Evolutionary conservation across 2,797 vertebrate species (phyloP).

Genomic region (Rhincodon typus): DNA sequence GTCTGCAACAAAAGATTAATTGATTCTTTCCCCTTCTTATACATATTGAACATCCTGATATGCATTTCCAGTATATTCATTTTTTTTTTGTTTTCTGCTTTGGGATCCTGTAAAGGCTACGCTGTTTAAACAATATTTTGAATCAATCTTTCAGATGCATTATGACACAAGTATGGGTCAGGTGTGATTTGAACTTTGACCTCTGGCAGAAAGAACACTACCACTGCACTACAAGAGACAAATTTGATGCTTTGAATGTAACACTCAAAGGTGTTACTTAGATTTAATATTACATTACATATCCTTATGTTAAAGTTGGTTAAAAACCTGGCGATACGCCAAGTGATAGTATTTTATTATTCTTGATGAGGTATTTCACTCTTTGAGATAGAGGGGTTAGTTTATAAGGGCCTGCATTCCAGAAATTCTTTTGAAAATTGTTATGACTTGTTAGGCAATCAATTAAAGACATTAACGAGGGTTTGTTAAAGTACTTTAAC

Average conservation of each 20-base stretch:
- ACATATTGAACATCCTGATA: neutral
- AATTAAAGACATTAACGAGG: slow-evolving; percentile 91
- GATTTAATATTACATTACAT: neutral
- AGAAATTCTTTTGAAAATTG: slow-evolving; percentile 90
- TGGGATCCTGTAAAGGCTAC: neutral
- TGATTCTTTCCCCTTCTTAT: neutral
- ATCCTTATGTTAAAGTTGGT: neutral
- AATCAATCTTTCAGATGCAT: too few relatives aligned
- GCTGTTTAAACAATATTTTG: neutral
- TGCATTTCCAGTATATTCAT: neutral
- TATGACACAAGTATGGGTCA: too few relatives aligned
- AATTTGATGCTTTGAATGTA: neutral
- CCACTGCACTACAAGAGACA: neutral
- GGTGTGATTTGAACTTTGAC: too few relatives aligned
- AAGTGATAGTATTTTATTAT: neutral
- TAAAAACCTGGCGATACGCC: neutral
- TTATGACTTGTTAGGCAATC: slow-evolving; percentile 96
- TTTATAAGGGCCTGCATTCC: slow-evolving; percentile 1
- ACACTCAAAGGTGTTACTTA: neutral
- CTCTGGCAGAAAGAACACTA: too few relatives aligned
- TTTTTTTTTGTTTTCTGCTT: neutral
- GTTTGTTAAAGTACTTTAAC: slow-evolving; percentile 88
- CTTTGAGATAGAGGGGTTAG: neutral
- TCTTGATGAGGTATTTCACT: neutral
- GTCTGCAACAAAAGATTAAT: neutral